Evolutionary conservation across 2,113 vertebrate genomes (phyloP).

Genomic region (Eolophus roseicapilla): DNA sequence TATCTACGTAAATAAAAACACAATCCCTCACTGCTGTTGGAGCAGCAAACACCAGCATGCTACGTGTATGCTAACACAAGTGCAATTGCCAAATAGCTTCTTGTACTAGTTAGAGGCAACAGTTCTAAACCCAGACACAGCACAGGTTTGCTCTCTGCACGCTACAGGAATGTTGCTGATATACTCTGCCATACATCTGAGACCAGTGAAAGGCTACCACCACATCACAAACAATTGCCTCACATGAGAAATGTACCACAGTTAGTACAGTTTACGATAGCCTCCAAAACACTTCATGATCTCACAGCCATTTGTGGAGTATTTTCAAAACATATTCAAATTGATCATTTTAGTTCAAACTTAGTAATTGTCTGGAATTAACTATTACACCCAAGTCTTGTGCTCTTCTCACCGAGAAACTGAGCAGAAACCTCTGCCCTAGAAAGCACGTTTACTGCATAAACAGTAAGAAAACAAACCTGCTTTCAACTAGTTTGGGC

Average conservation of each 20-base stretch:
- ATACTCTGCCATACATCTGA: neutral
- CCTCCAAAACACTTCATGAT: neutral
- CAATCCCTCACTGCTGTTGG: neutral
- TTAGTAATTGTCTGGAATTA: neutral
- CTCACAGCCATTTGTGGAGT: neutral
- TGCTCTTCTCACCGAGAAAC: neutral
- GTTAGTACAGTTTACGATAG: neutral
- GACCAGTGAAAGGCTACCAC: neutral
- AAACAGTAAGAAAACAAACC: neutral
- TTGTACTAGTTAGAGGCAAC: neutral
- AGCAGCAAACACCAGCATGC: rapidly evolving
- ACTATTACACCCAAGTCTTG: neutral
- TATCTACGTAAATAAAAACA: neutral
- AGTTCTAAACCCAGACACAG: too few relatives aligned
- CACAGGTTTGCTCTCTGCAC: neutral
- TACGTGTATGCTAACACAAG: neutral
- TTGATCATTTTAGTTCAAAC: neutral
- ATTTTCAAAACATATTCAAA: neutral
- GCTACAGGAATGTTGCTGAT: rapidly evolving
- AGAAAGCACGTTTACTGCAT: neutral
- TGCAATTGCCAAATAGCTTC: neutral
- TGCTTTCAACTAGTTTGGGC: neutral
- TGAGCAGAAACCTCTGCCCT: neutral
- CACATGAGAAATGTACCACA: neutral
- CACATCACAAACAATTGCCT: neutral